These are phyloP conservation scores for Hucho hucho DNA, from an alignment of 2,113 vertebrate species.

Conservation along the genomic window DNA sequence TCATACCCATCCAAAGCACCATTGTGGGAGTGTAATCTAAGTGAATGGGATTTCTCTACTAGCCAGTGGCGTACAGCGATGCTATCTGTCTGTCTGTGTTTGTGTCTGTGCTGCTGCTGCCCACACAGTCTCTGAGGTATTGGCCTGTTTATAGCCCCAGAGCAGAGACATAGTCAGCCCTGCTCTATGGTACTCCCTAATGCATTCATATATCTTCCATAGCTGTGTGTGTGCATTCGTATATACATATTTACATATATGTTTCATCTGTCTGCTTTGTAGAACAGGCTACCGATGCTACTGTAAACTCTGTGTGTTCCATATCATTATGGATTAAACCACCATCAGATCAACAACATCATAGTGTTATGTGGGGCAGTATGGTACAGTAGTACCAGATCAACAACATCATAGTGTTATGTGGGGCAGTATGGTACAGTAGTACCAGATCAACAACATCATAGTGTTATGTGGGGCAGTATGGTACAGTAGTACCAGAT, in stretches of 20 bases:
- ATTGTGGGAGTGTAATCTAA: slow-evolving; percentile 9
- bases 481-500: no score
- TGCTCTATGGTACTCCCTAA: slow-evolving; percentile 13
- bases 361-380: no score
- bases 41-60: slow-evolving; percentile 17
- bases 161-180: slow-evolving; percentile 24
- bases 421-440: no score
- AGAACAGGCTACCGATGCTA: slow-evolving; percentile 2
- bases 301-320: background rate
- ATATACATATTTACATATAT: background rate
- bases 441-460: no score
- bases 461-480: no score
- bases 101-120: background rate
- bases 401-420: no score
- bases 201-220: slow-evolving; percentile 9
- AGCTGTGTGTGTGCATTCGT: background rate
- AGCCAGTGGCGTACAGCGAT: slow-evolving; percentile 12
- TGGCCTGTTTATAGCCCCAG: slow-evolving; percentile 38
- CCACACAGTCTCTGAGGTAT: slow-evolving; percentile 6
- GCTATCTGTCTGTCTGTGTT: slow-evolving; percentile 19
- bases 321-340: no score
- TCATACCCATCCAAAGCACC: background rate
- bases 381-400: no score
- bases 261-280: background rate
- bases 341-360: no score